Conservation (phyloP, 2,888 invertebrate species). For the Halictus quadricinctus region DNA sequence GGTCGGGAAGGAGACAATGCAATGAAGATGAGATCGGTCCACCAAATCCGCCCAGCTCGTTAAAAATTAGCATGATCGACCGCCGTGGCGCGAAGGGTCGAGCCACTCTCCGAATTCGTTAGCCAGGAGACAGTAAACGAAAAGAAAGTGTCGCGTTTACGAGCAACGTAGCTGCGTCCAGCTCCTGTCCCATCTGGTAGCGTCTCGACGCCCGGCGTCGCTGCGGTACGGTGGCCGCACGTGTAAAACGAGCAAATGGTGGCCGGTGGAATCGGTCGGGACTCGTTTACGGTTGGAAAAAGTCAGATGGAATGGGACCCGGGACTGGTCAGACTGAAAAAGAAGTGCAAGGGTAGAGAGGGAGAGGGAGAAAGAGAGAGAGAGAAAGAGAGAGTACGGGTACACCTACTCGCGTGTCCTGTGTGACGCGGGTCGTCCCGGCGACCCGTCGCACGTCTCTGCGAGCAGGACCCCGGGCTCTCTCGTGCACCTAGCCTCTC, state of each 20-base stretch:
- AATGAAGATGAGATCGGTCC: neutral
- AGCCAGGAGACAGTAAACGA: conserved; percentile 1
- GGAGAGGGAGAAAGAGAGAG: neutral
- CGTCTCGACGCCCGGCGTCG: neutral
- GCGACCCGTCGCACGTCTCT: conserved; percentile 9
- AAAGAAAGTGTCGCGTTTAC: conserved; percentile 42
- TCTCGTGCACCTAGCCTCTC: conserved; percentile 56
- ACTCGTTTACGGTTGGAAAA: conserved; percentile 69
- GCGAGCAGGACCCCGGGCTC: neutral
- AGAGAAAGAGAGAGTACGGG: conserved; percentile 12
- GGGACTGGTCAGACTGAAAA: conserved; percentile 33
- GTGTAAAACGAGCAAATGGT: conserved; percentile 69
- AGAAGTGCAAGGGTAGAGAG: conserved; percentile 49
- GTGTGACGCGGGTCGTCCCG: conserved; percentile 36
- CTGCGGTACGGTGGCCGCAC: conserved; percentile 14
- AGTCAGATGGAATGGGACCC: conserved; percentile 31
- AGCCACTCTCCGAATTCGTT: conserved; percentile 27
- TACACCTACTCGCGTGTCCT: conserved; percentile 58
- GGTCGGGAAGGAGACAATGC: neutral
- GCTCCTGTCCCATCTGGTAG: neutral
- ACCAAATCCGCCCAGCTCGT: neutral
- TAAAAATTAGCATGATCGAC: conserved; percentile 19
- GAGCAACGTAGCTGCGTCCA: conserved; percentile 24
- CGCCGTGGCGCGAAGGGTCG: neutral
- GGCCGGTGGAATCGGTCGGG: conserved; percentile 67